Evolutionary conservation across 1,140 invertebrate species (phyloP).

Genomic region (Trigoniulus corallinus): DNA sequence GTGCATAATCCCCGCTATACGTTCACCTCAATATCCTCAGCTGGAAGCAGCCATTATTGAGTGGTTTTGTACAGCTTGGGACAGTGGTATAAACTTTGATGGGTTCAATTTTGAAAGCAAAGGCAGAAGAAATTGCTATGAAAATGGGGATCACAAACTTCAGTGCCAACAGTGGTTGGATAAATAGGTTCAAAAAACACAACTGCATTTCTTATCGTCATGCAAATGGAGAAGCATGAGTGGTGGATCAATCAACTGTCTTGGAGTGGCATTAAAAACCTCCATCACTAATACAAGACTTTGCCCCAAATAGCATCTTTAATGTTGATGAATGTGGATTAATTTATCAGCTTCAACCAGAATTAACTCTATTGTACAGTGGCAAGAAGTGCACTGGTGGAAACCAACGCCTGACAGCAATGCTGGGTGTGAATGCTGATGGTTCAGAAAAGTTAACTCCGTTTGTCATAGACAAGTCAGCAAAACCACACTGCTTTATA

Average conservation of each 20-base stretch:
- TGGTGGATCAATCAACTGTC: background rate
- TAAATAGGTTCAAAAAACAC: background rate
- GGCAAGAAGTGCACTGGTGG: background rate
- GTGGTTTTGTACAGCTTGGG: too few species aligned
- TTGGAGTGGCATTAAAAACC: background rate
- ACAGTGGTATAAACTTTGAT: too few species aligned
- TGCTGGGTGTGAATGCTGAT: too few species aligned
- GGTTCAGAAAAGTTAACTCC: too few species aligned
- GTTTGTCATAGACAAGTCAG: too few species aligned
- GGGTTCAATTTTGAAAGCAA: too few species aligned
- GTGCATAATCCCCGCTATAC: too few species aligned
- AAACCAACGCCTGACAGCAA: too few species aligned
- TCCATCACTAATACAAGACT: background rate
- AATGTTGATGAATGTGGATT: background rate
- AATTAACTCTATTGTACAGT: background rate
- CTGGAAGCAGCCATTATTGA: too few species aligned
- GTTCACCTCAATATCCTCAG: too few species aligned
- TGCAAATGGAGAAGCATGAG: background rate
- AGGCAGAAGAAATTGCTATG: too few species aligned
- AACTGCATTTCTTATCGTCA: background rate
- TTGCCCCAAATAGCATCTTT: background rate
- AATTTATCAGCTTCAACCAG: background rate
- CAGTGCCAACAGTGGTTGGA: background rate
- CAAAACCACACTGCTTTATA: too few species aligned
- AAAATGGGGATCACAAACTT: background rate